Evolutionary conservation across 2,113 vertebrate species (phyloP), one percentile per base, ranked within the genome.

Genomic region (Rattus rattus): DNA sequence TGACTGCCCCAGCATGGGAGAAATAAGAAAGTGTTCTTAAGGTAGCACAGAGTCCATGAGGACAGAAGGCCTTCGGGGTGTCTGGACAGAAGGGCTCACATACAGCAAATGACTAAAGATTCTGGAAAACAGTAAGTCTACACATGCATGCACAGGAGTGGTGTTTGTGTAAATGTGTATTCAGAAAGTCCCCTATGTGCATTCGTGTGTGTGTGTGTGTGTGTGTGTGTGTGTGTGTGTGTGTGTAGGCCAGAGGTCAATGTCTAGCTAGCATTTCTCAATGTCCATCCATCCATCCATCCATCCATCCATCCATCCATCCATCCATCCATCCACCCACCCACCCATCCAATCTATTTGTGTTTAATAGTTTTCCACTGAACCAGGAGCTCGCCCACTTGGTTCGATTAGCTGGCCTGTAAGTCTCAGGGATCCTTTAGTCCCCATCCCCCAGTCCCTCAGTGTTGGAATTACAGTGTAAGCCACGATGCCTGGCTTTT

Each of bases 391-490:
- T 87, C 33, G 26, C 11, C 2, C 1, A 70, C 30, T 87, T n/a
- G 65, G 12, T 52, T 70, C 24, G 65, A 70, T 67, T 88, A 54
- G 43, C 28, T 69, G 47, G 65, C 19, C 65, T 70, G 28, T 36
- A 69, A 36, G 20, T 52, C 11, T 54, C 65, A n/a, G 65, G 20
- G 43, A 49, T 36, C 63, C 61, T 52, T 49, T 43, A 22, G 61
- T 20, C 9, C 22, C 79, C 33, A 0, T 5, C 2, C 5, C 22
- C 28, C 77, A 2, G 2, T 26, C 1, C 20, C 59, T n/a, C 59
- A 17, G 61, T 70, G 14, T 3, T 70, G 65, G 47, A 54, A 88
- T 10, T 87, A 22, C 65, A 54, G 30, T 52, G 20, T 54, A 7
- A 36, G 3, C 33, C 6, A 49, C 47, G 30, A 14, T 26, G 47